Evolutionary conservation across 1,140 invertebrate genomes (phyloP).

Genomic region (Scaptomyza graminum): DNA sequence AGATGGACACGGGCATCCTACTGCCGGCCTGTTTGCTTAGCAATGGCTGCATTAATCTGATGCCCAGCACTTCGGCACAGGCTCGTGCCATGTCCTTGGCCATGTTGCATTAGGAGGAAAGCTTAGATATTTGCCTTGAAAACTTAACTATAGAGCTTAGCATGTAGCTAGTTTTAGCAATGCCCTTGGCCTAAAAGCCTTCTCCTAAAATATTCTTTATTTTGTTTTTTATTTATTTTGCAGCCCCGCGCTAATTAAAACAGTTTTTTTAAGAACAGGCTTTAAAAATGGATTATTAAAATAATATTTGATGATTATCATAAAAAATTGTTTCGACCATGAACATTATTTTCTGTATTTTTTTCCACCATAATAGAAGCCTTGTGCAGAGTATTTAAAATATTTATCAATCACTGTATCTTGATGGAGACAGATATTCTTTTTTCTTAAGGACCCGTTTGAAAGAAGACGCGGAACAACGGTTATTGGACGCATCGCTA

Average conservation of each 20-base stretch:
- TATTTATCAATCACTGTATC: background rate
- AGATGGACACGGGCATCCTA: too few species aligned
- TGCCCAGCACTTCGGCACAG: conserved; percentile 31
- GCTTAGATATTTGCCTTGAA: background rate
- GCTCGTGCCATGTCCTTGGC: conserved; percentile 14
- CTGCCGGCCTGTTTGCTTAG: background rate
- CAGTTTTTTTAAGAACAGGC: too few species aligned
- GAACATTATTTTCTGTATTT: too few species aligned
- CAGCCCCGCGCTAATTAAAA: conserved; percentile 2
- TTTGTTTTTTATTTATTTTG: background rate
- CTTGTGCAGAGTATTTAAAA: background rate
- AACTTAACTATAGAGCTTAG: too few species aligned
- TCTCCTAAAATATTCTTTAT: background rate
- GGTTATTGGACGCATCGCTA: conserved; percentile 8
- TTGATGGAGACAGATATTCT: background rate
- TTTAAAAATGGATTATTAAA: too few species aligned
- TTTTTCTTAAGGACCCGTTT: background rate
- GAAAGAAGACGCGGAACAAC: too few species aligned
- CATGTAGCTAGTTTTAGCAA: background rate
- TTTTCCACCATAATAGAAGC: too few species aligned
- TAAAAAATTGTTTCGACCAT: too few species aligned
- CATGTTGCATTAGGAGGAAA: background rate
- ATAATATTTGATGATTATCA: too few species aligned
- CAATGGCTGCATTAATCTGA: background rate
- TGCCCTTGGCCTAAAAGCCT: background rate